phyloP scores from a whole-genome alignment of 2,113 vertebrate genomes.

The Tenrec ecaudatus region DNA sequence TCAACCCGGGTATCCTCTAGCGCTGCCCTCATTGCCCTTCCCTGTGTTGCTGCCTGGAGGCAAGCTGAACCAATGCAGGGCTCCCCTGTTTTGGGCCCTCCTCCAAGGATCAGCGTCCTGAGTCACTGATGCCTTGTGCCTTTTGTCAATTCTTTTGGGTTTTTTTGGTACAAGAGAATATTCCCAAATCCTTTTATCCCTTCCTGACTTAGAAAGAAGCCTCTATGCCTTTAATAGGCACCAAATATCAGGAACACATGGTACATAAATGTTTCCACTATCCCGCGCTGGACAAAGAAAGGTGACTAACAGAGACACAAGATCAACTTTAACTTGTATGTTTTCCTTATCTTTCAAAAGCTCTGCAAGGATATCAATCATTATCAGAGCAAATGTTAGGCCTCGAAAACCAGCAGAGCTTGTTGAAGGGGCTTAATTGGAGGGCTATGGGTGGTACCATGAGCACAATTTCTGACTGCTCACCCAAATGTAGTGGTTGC shows the following conservation, averaged over 20 bases:
- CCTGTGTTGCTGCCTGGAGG: not conserved
- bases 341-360: not conserved
- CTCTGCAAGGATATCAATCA: not conserved
- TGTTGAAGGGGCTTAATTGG: not conserved
- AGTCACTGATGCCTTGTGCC: not conserved
- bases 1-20: not conserved
- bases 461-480: no score
- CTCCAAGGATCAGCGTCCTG: not conserved
- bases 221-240: not conserved
- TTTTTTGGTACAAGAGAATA: not conserved
- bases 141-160: not conserved
- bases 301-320: not conserved
- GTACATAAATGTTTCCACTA: not conserved
- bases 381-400: not conserved
- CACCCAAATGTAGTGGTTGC: no score
- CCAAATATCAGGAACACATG: no score
- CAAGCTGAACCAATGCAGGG: not conserved
- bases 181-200: not conserved
- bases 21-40: not conserved
- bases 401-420: not conserved
- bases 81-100: not conserved
- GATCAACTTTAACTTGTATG: not conserved
- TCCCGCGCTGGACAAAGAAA: not conserved
- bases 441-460: not conserved
- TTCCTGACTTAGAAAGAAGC: not conserved